Conservation (phyloP, 1,140 invertebrate species). For the Anthonomus grandis region DNA sequence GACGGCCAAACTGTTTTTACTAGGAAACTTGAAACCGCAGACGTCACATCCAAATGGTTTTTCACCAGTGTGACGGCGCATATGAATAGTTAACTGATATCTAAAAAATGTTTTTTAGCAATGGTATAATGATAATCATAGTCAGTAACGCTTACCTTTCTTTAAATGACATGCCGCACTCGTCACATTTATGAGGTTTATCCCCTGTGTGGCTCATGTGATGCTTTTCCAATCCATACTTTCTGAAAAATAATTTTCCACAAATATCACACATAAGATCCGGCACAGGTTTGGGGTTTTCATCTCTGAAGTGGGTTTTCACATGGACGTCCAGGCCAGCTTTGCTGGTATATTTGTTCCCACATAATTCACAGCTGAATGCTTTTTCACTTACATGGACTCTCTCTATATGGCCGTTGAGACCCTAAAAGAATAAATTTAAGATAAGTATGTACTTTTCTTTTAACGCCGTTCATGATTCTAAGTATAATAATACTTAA, state of each 20-base stretch:
- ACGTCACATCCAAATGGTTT: slow-evolving; percentile 33
- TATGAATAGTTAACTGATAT: slow-evolving; percentile 24
- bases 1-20: slow-evolving; percentile 51
- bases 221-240: slow-evolving; percentile 53
- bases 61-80: slow-evolving; percentile 32
- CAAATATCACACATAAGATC: slow-evolving; percentile 65
- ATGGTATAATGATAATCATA: slow-evolving; percentile 1
- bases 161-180: slow-evolving; percentile 73
- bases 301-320: slow-evolving; percentile 50
- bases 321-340: slow-evolving; percentile 33
- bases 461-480: not conserved
- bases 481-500: not conserved
- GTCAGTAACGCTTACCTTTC: slow-evolving; percentile 49
- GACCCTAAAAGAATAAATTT: slow-evolving; percentile 8
- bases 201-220: slow-evolving; percentile 66
- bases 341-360: slow-evolving; percentile 35
- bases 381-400: slow-evolving; percentile 19
- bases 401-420: slow-evolving; percentile 11
- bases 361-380: slow-evolving; percentile 24
- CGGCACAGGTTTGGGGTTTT: slow-evolving; percentile 56
- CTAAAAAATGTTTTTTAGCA: slow-evolving; percentile 3
- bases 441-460: not conserved
- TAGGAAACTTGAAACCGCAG: slow-evolving; percentile 35
- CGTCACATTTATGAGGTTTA: slow-evolving; percentile 68
- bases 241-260: slow-evolving; percentile 72